Conservation (phyloP, 2,888 invertebrate genomes). For the Xanthorhoe designata region DNA sequence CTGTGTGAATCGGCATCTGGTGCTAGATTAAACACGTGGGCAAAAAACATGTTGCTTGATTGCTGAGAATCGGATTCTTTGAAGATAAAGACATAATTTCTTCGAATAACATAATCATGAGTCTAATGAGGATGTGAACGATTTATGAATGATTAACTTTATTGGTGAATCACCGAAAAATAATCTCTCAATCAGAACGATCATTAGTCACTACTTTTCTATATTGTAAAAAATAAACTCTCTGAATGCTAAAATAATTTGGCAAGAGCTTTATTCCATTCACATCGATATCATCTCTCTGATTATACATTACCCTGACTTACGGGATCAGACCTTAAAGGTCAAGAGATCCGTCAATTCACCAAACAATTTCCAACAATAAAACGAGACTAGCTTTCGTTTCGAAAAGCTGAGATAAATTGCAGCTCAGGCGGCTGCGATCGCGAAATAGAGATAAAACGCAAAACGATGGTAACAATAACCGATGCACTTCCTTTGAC, state of each 20-base stretch:
- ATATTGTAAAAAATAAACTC: neutral
- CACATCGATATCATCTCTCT: conserved; percentile 23
- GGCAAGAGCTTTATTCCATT: conserved; percentile 2
- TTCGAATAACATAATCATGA: conserved; percentile 28
- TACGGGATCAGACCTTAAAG: conserved; percentile 41
- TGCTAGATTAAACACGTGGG: conserved; percentile 36
- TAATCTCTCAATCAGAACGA: conserved; percentile 4
- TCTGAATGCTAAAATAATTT: conserved; percentile 9
- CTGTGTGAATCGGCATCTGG: conserved; percentile 35
- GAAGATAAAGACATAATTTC: conserved; percentile 26
- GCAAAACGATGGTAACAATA: conserved; percentile 78
- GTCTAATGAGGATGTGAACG: conserved; percentile 12
- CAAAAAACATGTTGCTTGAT: conserved; percentile 30
- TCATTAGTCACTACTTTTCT: conserved; percentile 4
- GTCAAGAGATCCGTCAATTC: conserved; percentile 59
- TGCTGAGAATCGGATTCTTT: conserved; percentile 27
- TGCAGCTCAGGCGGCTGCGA: conserved; percentile 66
- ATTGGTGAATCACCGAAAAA: conserved; percentile 3
- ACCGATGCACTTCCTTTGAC: conserved; percentile 83
- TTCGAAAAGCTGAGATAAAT: conserved; percentile 67
- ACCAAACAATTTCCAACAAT: conserved; percentile 71
- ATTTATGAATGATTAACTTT: conserved; percentile 5
- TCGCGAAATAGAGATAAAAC: conserved; percentile 69
- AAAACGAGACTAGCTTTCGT: conserved; percentile 60
- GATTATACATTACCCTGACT: conserved; percentile 29